These are phyloP conservation scores for Etheostoma nigrum DNA, from an alignment of 2,797 vertebrate genomes.

Conservation along the genomic window DNA sequence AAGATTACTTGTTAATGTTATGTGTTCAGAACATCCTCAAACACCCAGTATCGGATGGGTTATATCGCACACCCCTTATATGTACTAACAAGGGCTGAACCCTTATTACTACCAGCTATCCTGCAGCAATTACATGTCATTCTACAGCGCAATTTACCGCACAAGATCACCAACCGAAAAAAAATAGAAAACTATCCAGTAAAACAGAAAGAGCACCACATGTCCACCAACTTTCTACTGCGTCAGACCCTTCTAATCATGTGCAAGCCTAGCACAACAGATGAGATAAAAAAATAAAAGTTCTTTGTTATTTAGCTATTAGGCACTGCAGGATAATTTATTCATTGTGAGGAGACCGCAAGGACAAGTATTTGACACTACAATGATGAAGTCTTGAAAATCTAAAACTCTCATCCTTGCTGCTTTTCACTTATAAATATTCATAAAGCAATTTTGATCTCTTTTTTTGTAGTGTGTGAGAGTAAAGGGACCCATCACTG, in stretches of 20 bases:
- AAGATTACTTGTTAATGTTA: too few relatives aligned
- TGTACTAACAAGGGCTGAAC: not conserved
- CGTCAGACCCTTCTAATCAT: constrained; percentile 35
- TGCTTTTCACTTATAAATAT: constrained; percentile 60
- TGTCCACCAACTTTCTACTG: constrained; percentile 24
- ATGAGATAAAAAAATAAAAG: constrained; percentile 57
- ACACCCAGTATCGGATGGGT: not conserved
- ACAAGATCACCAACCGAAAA: constrained; percentile 5
- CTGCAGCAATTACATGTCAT: constrained; percentile 3
- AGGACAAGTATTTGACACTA: constrained; percentile 71
- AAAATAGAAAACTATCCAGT: constrained; percentile 9
- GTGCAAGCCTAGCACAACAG: constrained; percentile 50
- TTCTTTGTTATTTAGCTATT: constrained; percentile 54
- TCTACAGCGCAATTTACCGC: not conserved
- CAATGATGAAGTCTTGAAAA: constrained; percentile 40
- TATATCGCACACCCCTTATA: not conserved
- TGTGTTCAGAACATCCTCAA: not conserved
- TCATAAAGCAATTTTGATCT: constrained; percentile 60
- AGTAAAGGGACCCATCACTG: constrained; percentile 25
- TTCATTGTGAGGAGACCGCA: constrained; percentile 49
- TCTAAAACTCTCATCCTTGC: constrained; percentile 44
- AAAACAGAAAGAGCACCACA: constrained; percentile 12
- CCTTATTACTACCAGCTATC: not conserved
- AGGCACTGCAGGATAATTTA: constrained; percentile 45
- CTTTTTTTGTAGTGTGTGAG: constrained; percentile 9